These are phyloP conservation scores for Gymnosoma rotundatum DNA, from an alignment of 2,888 invertebrate species.

Conservation along the genomic window DNA sequence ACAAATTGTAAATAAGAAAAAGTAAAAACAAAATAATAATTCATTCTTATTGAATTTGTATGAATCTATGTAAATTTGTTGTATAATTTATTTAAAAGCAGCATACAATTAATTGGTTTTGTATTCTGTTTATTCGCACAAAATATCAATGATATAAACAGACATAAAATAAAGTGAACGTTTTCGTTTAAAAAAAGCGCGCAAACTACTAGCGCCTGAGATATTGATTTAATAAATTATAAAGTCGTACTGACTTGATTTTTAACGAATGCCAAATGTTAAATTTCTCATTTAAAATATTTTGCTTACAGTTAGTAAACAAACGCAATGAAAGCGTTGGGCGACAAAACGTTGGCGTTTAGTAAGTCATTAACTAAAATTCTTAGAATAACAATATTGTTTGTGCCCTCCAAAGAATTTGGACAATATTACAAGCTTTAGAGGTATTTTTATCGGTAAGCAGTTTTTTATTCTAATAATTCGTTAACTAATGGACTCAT, in stretches of 20 bases:
- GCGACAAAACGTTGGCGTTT: no score
- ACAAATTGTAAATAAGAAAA: not conserved
- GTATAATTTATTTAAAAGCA: conserved; percentile 33
- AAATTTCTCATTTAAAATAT: conserved; percentile 31
- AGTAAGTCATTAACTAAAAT: no score
- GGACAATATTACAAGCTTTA: no score
- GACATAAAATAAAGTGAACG: not conserved
- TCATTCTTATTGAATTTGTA: conserved; percentile 7
- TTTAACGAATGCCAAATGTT: conserved; percentile 53
- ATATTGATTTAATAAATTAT: conserved; percentile 57
- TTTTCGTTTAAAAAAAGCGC: conserved; percentile 21
- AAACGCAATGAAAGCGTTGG: conserved; percentile 39
- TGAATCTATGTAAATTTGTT: conserved; percentile 14
- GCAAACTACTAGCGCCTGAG: conserved; percentile 21
- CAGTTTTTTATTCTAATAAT: no score
- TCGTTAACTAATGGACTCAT: no score
- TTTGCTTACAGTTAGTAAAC: not conserved
- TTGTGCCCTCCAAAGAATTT: no score
- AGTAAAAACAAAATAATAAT: conserved; percentile 25
- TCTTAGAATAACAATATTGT: no score
- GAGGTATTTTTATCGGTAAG: no score
- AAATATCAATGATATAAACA: conserved; percentile 10
- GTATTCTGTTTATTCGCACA: conserved; percentile 55
- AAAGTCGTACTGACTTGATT: conserved; percentile 64
- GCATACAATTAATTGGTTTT: conserved; percentile 32